phyloP scores from a whole-genome alignment of 35 echinoderm and acorn worm species.

The Apostichopus parvimensis region DNA sequence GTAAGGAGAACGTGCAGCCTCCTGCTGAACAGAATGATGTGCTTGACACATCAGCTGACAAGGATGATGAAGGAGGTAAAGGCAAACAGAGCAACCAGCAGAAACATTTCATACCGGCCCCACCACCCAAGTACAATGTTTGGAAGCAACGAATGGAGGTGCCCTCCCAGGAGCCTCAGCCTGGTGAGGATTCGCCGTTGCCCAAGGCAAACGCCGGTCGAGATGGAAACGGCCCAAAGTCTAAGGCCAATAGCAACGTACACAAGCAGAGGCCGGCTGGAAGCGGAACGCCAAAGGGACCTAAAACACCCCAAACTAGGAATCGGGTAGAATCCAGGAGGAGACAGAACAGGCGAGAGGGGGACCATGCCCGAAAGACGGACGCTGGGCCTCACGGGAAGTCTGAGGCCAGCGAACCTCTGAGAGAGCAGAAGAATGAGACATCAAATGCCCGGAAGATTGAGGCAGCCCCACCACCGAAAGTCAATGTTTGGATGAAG shows the following conservation, averaged over 20 bases:
- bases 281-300: constrained; percentile 3
- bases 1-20: constrained; percentile 50
- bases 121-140: constrained; percentile 47
- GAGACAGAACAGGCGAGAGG: neutral
- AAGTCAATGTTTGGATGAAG: constrained; percentile 51
- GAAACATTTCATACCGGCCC: constrained; percentile 46
- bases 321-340: constrained; percentile 44
- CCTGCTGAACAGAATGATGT: constrained; percentile 47
- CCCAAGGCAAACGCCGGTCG: neutral
- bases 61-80: constrained; percentile 20
- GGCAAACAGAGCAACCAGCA: neutral
- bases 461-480: constrained; percentile 44
- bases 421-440: constrained; percentile 46
- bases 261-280: neutral
- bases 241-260: neutral
- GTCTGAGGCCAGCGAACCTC: constrained; percentile 19
- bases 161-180: neutral
- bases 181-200: neutral
- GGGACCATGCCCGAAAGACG: neutral
- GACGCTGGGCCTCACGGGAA: neutral
- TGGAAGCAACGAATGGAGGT: constrained; percentile 35
- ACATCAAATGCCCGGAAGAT: neutral
- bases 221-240: neutral
- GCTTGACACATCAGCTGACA: neutral
- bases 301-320: constrained; percentile 48